phyloP scores from a whole-genome alignment of 2,888 invertebrate genomes.

The Sphaerophoria taeniata region DNA sequence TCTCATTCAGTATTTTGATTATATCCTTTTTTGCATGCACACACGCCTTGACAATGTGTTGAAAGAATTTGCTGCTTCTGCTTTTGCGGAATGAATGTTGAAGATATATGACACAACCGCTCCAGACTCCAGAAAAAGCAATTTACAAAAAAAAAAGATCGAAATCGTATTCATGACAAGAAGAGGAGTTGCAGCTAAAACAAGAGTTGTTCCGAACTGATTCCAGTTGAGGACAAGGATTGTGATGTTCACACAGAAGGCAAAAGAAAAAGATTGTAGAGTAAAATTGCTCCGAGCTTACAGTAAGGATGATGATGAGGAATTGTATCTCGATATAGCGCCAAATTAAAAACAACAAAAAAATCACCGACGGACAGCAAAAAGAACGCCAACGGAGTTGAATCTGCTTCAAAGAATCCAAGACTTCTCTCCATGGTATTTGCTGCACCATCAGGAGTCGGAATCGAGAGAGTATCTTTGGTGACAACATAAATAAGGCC shows the following conservation, averaged over 20 bases:
- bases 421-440: no score
- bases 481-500: constrained; percentile 73
- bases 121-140: constrained; percentile 40
- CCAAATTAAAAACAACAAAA: constrained; percentile 58
- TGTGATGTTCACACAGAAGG: constrained; percentile 28
- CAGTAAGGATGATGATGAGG: constrained; percentile 56
- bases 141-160: constrained; percentile 48
- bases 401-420: constrained; percentile 52
- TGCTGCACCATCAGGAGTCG: neutral
- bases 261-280: constrained; percentile 2
- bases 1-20: constrained; percentile 28
- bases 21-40: constrained; percentile 64
- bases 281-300: constrained; percentile 55
- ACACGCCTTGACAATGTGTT: constrained; percentile 68
- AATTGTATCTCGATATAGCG: constrained; percentile 70
- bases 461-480: constrained; percentile 51
- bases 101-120: constrained; percentile 59
- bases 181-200: neutral
- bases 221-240: constrained; percentile 53
- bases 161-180: constrained; percentile 69
- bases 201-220: constrained; percentile 36
- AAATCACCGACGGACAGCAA: constrained; percentile 25
- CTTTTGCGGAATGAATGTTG: constrained; percentile 44
- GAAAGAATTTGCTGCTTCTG: constrained; percentile 69
- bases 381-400: constrained; percentile 42